Conservation (phyloP, 2,113 vertebrate species). For the Poecile atricapillus region DNA sequence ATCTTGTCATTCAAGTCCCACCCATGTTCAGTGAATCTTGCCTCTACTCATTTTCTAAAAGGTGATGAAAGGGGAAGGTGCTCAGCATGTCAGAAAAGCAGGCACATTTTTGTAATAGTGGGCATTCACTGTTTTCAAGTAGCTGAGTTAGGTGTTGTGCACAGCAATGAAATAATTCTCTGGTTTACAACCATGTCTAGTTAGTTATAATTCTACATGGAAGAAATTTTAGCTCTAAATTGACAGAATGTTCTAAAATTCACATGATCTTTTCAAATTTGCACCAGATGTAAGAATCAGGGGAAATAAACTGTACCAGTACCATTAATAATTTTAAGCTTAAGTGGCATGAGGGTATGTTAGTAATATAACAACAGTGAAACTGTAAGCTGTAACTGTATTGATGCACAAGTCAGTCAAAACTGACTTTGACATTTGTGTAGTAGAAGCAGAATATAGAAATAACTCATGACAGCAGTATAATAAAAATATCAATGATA, state of each 20-base stretch:
- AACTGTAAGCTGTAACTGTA: neutral
- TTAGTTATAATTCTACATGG: neutral
- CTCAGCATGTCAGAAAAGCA: neutral
- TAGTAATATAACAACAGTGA: neutral
- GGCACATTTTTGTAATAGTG: neutral
- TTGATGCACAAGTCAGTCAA: neutral
- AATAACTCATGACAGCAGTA: neutral
- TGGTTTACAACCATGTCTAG: neutral
- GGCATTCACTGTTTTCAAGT: neutral
- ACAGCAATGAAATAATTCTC: neutral
- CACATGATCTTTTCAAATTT: neutral
- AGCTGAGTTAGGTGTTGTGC: neutral
- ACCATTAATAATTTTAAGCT: neutral
- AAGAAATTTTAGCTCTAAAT: neutral
- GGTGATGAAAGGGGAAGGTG: neutral
- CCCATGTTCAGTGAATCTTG: neutral
- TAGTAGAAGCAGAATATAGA: neutral
- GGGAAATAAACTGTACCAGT: neutral
- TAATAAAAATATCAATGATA: neutral
- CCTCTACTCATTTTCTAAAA: neutral
- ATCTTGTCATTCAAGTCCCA: neutral
- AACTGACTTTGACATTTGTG: neutral
- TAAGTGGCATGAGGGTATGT: neutral
- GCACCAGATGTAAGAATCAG: neutral
- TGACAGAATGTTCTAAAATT: neutral